Conservation (phyloP, 2,797 vertebrate species). For the Parauchenoglanis ngamensis region DNA sequence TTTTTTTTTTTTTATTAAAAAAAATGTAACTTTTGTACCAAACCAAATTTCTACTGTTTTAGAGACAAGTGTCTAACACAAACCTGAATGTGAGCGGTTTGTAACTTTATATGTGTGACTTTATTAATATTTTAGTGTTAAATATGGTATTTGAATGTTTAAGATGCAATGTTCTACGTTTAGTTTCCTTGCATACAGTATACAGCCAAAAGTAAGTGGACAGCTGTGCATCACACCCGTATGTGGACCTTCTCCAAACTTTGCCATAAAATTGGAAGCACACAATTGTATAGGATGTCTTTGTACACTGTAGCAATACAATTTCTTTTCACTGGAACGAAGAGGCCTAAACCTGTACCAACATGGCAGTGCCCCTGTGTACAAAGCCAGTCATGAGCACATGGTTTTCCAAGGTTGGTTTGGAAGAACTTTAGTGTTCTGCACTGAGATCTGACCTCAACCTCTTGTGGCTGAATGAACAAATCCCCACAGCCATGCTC, state of each 20-base stretch:
- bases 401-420: not conserved
- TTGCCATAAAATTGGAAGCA: not conserved
- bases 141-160: not conserved
- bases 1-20: no score
- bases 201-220: not conserved
- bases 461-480: not conserved
- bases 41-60: conserved; percentile 36
- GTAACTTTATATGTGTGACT: not conserved
- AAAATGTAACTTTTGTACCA: conserved; percentile 1
- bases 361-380: not conserved
- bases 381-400: not conserved
- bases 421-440: not conserved
- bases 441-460: not conserved
- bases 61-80: not conserved
- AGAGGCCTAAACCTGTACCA: not conserved
- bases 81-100: not conserved
- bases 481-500: not conserved
- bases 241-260: not conserved
- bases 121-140: not conserved
- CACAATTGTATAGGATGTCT: not conserved
- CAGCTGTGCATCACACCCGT: no score
- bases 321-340: not conserved
- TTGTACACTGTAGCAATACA: not conserved
- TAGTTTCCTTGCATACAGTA: not conserved
- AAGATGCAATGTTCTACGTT: not conserved